Conservation (phyloP, 1,140 invertebrate species). For the Heliothis subflexa region DNA sequence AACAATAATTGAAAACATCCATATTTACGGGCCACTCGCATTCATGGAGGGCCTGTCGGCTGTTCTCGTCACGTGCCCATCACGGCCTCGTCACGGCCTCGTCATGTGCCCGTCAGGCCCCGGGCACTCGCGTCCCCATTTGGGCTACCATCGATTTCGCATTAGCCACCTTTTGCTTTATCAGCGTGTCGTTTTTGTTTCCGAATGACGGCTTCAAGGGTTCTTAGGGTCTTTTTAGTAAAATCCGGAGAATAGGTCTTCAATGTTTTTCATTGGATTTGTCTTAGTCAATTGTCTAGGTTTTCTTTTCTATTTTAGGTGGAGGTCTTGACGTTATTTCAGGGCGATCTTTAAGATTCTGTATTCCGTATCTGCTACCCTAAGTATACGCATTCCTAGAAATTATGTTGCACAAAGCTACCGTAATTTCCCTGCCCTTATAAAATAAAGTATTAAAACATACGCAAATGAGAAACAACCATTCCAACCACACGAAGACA, state of each 20-base stretch:
- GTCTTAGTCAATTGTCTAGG: constrained; percentile 25
- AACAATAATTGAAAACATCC: constrained; percentile 36
- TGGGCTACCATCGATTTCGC: constrained; percentile 61
- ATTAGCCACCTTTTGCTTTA: constrained; percentile 62
- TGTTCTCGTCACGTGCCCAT: constrained; percentile 17
- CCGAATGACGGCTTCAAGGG: constrained; percentile 38
- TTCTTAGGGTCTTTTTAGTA: constrained; percentile 32
- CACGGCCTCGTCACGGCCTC: constrained; percentile 14
- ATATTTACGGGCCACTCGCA: constrained; percentile 32
- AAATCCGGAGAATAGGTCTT: not conserved
- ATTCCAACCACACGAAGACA: not conserved
- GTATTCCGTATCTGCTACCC: too few relatives aligned
- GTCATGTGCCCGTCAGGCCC: constrained; percentile 19
- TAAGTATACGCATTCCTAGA: too few relatives aligned
- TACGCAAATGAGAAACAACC: too few relatives aligned
- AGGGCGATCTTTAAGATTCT: too few relatives aligned
- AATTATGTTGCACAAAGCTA: too few relatives aligned
- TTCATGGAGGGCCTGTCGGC: constrained; percentile 41
- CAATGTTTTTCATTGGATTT: constrained; percentile 29
- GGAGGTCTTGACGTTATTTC: not conserved
- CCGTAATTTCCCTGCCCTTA: too few relatives aligned
- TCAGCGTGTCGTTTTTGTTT: constrained; percentile 59
- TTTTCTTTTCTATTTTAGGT: not conserved
- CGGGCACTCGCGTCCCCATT: constrained; percentile 40
- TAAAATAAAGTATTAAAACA: too few relatives aligned